A percentile compares a stretch with the other conserved stretches of the same genome.
Evolutionary conservation across 2,888 invertebrate species (phyloP).

Genomic region (Tachystola acroxantha): DNA sequence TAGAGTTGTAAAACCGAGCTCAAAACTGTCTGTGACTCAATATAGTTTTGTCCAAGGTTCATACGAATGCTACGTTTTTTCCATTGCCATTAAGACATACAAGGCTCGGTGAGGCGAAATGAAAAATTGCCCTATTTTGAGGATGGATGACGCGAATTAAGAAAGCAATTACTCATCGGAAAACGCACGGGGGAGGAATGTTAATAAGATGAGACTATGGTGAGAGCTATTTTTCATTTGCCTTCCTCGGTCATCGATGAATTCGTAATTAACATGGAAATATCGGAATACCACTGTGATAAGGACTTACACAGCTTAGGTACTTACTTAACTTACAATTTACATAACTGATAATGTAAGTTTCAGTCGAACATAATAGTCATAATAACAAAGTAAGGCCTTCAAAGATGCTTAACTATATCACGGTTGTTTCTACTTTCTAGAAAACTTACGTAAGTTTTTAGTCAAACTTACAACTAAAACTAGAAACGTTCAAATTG

Average conservation of each 20-base stretch:
- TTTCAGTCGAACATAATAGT: too few relatives aligned
- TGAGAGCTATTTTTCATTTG: constrained; percentile 66
- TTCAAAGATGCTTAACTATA: too few relatives aligned
- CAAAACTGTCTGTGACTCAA: too few relatives aligned
- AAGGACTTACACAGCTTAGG: neutral
- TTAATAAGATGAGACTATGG: constrained; percentile 69
- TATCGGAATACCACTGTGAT: constrained; percentile 15
- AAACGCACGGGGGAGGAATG: constrained; percentile 70
- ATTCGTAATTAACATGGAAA: constrained; percentile 60
- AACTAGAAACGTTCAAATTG: too few relatives aligned
- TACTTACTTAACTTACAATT: too few relatives aligned
- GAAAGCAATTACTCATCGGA: constrained; percentile 77
- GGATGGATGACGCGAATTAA: constrained; percentile 78
- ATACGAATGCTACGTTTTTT: constrained; percentile 1
- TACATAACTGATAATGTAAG: too few relatives aligned
- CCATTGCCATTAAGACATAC: constrained; percentile 34
- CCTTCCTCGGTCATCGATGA: constrained; percentile 53
- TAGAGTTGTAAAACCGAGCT: too few relatives aligned
- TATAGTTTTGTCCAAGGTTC: too few relatives aligned
- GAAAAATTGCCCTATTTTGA: constrained; percentile 75
- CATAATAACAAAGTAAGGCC: too few relatives aligned
- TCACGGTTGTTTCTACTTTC: too few relatives aligned
- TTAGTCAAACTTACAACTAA: too few relatives aligned
- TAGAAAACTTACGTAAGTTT: too few relatives aligned
- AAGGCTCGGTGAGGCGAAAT: constrained; percentile 50